Evolutionary conservation across 2,113 vertebrate genomes (phyloP).

Genomic region (Coptodon rendalli): DNA sequence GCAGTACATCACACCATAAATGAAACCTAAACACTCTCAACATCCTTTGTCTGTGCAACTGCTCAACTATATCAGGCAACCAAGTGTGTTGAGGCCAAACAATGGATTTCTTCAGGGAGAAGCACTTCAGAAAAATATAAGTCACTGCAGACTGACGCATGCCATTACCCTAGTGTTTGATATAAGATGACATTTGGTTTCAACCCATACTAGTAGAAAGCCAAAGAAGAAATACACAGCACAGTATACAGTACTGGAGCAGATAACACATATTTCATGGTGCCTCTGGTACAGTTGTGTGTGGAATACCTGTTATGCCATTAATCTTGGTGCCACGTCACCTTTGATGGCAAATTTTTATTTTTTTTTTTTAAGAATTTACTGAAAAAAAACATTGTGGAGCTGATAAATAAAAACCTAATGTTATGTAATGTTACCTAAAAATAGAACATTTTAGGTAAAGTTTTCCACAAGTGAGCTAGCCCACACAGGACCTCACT

Average conservation of each 20-base stretch:
- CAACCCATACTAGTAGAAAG: conserved; percentile 14
- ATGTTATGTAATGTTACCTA: background rate
- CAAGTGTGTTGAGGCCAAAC: conserved; percentile 26
- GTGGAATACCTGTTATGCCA: background rate
- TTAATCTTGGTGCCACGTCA: background rate
- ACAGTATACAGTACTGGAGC: background rate
- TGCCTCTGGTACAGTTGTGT: background rate
- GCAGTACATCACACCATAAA: background rate
- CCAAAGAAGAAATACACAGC: conserved; percentile 2
- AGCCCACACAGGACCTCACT: background rate
- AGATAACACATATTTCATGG: background rate
- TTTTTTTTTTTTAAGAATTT: background rate
- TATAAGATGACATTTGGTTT: background rate
- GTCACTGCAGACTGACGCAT: conserved; percentile 1
- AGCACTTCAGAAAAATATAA: background rate
- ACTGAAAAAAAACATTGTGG: background rate
- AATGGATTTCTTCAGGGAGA: background rate
- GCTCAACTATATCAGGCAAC: background rate
- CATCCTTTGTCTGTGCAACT: background rate
- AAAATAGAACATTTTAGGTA: background rate
- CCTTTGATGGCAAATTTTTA: background rate
- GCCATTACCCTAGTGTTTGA: conserved; percentile 24
- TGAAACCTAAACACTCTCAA: background rate
- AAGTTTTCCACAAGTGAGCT: background rate
- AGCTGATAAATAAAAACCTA: background rate